Conservation (phyloP, 2,888 invertebrate genomes). For the Clepsis dumicolana region DNA sequence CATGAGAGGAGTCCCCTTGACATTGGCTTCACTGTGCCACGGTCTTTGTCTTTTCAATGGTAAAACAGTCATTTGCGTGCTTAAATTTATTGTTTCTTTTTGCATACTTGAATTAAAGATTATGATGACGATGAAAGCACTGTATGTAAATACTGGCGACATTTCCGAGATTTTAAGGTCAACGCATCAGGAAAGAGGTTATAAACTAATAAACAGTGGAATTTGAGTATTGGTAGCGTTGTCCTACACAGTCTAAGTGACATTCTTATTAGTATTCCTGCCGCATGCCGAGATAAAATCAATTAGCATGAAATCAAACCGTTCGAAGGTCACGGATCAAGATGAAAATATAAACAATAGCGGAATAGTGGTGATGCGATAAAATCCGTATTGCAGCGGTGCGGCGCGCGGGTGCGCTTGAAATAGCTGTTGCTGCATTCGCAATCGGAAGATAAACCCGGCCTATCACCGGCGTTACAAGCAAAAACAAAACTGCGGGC, state of each 20-base stretch:
- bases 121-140: neutral
- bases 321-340: constrained; percentile 67
- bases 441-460: constrained; percentile 82
- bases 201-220: neutral
- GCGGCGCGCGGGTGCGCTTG: constrained; percentile 61
- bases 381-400: constrained; percentile 65
- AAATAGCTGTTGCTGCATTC: constrained; percentile 79
- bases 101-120: neutral
- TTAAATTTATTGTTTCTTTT: constrained; percentile 11
- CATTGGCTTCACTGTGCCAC: constrained; percentile 29
- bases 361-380: constrained; percentile 59
- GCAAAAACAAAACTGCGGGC: constrained; percentile 81
- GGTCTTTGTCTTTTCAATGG: constrained; percentile 32
- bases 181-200: neutral
- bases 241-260: neutral
- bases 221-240: neutral
- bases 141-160: neutral
- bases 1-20: constrained; percentile 37
- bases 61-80: constrained; percentile 27
- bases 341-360: constrained; percentile 64
- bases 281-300: constrained; percentile 4
- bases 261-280: constrained; percentile 44
- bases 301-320: constrained; percentile 48
- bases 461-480: constrained; percentile 77
- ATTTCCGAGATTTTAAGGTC: neutral